phyloP scores from a whole-genome alignment of 2,113 vertebrate genomes.

The Bungarus multicinctus region DNA sequence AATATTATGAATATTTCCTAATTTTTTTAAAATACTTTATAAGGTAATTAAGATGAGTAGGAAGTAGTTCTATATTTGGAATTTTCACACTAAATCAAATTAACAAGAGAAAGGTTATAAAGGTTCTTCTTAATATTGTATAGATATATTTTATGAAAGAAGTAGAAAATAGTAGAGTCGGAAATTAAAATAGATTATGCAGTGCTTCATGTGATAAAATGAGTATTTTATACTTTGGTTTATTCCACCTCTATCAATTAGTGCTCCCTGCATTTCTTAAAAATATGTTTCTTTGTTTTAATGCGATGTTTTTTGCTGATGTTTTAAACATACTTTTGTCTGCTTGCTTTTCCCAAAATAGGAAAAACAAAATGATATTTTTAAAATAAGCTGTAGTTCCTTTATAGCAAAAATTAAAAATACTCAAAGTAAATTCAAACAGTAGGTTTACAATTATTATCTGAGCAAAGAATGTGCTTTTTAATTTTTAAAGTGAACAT shows the following conservation, averaged over 20 bases:
- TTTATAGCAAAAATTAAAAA: neutral
- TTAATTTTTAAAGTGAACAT: neutral
- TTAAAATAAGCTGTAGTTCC: neutral
- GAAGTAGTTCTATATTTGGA: neutral
- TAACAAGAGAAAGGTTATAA: neutral
- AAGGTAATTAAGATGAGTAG: neutral
- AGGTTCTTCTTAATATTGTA: neutral
- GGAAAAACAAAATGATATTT: neutral
- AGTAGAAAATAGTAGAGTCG: neutral
- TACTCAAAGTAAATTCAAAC: neutral
- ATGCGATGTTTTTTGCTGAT: neutral
- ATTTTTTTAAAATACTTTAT: neutral
- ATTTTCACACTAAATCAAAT: neutral
- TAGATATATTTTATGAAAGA: neutral
- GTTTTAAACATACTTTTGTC: neutral
- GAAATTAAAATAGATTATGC: neutral
- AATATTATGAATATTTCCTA: neutral
- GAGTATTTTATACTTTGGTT: neutral
- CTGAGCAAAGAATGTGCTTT: neutral
- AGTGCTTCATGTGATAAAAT: neutral
- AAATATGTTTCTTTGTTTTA: neutral
- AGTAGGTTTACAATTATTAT: neutral
- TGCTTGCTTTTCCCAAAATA: neutral
- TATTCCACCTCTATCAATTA: neutral
- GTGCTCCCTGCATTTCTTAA: neutral